Conservation (phyloP, 2,888 invertebrate genomes). For the Biston stratarius region DNA sequence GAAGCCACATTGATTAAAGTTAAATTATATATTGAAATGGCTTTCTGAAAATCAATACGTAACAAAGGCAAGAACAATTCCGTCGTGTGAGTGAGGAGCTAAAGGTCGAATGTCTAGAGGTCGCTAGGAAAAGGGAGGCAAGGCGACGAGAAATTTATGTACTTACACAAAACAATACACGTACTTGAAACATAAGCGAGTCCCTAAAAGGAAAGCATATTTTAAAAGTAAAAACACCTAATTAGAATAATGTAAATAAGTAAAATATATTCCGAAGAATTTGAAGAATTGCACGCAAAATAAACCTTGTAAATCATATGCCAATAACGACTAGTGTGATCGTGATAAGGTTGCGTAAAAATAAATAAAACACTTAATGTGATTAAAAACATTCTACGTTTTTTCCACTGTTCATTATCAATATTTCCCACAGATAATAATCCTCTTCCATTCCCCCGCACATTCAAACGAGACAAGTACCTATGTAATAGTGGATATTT, state of each 20-base stretch:
- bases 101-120: constrained; percentile 78
- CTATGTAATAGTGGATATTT: no score
- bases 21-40: constrained; percentile 48
- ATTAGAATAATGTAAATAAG: constrained; percentile 2
- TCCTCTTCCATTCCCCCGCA: no score
- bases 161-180: not conserved
- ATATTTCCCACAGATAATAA: no score
- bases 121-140: constrained; percentile 59
- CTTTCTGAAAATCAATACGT: constrained; percentile 52
- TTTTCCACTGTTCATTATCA: no score
- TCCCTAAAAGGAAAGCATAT: not conserved
- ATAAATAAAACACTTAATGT: no score
- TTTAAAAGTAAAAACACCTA: not conserved
- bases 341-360: no score
- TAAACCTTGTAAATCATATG: not conserved
- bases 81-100: constrained; percentile 48
- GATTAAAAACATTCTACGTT: no score
- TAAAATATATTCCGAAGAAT: not conserved
- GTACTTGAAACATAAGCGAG: not conserved
- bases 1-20: constrained; percentile 45
- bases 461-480: no score
- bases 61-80: constrained; percentile 48
- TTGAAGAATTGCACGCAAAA: not conserved
- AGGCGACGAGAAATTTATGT: constrained; percentile 8
- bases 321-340: not conserved